These are phyloP conservation scores for Albula glossodonta DNA, from an alignment of 2,113 vertebrate genomes.

Conservation along the genomic window DNA sequence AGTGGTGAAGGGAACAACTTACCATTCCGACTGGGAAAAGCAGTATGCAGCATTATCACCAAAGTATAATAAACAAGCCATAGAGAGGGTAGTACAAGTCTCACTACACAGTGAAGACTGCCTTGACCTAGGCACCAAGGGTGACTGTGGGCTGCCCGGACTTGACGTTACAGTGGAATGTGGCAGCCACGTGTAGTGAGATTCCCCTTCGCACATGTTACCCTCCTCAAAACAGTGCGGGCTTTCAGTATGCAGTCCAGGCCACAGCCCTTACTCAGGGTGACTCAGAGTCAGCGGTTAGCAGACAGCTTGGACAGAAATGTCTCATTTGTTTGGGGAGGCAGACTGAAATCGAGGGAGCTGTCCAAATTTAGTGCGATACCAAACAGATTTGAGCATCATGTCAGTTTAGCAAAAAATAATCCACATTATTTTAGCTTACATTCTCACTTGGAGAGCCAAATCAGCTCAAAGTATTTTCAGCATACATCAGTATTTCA, in stretches of 20 bases:
- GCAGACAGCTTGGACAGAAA: background rate
- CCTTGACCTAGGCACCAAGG: no score
- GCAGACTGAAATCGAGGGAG: no score
- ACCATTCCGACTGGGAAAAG: background rate
- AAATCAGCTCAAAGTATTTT: background rate
- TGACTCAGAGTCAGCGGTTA: background rate
- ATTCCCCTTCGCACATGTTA: background rate
- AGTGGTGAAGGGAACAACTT: background rate
- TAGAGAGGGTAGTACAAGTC: no score
- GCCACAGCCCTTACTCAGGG: background rate
- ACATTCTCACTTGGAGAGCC: background rate
- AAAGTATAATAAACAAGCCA: background rate
- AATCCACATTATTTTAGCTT: background rate
- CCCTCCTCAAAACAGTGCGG: background rate
- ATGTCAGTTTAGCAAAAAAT: background rate
- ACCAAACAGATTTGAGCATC: background rate
- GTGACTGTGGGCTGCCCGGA: no score
- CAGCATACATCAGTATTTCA: background rate
- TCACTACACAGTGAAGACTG: no score
- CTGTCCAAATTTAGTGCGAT: background rate
- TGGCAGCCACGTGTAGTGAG: slow-evolving; percentile 47
- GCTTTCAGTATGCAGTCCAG: slow-evolving; percentile 5
- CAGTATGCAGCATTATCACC: background rate
- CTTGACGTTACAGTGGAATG: slow-evolving; percentile 34
- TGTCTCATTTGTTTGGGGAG: background rate